phyloP scores from a whole-genome alignment of 2,797 vertebrate species.

The Manis pentadactyla region DNA sequence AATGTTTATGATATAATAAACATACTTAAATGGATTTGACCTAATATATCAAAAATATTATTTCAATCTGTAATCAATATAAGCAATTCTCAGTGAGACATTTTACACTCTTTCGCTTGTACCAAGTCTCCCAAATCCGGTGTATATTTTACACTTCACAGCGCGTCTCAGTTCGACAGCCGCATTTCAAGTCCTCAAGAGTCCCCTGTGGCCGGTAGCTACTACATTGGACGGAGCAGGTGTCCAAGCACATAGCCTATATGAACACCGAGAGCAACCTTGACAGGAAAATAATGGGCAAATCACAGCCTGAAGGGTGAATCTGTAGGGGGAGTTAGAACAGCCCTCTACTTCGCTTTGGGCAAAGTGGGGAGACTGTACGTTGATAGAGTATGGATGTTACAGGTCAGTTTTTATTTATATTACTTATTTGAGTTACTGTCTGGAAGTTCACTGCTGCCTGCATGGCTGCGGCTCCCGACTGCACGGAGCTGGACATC shows the following conservation, averaged over 20 bases:
- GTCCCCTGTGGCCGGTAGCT: not conserved
- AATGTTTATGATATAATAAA: not conserved
- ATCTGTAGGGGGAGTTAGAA: not conserved
- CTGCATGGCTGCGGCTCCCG: not conserved
- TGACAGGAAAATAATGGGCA: not conserved
- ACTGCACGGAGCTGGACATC: too few species aligned
- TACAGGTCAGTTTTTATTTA: not conserved
- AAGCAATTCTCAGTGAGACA: not conserved
- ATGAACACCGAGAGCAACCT: not conserved
- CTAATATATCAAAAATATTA: not conserved
- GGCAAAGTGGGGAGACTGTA: not conserved
- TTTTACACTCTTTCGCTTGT: not conserved
- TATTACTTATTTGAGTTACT: too few species aligned
- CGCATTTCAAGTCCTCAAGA: not conserved
- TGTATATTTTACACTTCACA: not conserved
- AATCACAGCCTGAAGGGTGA: not conserved
- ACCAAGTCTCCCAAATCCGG: not conserved
- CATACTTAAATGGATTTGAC: not conserved
- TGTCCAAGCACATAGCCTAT: not conserved
- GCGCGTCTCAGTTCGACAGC: not conserved
- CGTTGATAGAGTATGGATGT: rapidly evolving
- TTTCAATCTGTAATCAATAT: not conserved
- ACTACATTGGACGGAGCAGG: not conserved
- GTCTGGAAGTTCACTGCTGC: not conserved
- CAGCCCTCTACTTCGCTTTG: not conserved